Conservation (phyloP, 92 coral and sea anemone genomes). For the Diadumene lineata region DNA sequence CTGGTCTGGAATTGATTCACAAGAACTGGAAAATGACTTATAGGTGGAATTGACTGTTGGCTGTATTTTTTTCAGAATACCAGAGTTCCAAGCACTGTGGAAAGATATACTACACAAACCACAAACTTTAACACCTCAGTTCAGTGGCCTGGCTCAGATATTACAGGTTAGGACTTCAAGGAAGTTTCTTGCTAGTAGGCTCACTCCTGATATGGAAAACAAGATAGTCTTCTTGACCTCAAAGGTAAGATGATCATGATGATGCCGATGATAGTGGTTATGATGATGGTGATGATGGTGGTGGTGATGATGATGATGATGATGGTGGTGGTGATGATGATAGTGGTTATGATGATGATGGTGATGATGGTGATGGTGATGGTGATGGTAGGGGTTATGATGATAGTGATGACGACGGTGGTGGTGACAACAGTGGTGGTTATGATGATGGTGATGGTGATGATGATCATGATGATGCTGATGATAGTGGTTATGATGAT, state of each 20-base stretch:
- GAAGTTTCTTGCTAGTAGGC: slow-evolving; percentile 86
- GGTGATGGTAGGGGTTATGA: not conserved
- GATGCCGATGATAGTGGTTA: not conserved
- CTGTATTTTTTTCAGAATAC: slow-evolving; percentile 76
- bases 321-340: not conserved
- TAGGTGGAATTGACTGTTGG: too few relatives aligned
- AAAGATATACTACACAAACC: slow-evolving; percentile 92
- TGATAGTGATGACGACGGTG: not conserved
- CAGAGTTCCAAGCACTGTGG: slow-evolving; percentile 86
- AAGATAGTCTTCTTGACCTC: slow-evolving; percentile 90
- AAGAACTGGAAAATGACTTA: too few relatives aligned
- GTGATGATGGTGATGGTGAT: not conserved
- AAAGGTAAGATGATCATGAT: slow-evolving; percentile 43
- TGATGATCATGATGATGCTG: too few relatives aligned
- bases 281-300: not conserved
- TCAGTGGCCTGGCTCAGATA: slow-evolving; percentile 85
- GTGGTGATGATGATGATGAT: not conserved
- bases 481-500: too few relatives aligned
- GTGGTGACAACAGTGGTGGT: too few relatives aligned
- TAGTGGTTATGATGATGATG: not conserved
- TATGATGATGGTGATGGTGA: too few relatives aligned
- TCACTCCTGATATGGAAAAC: slow-evolving; percentile 98
- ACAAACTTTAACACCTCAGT: slow-evolving; percentile 87
- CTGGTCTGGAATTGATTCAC: too few relatives aligned
- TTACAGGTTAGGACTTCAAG: slow-evolving; percentile 82